Evolutionary conservation across 1,140 invertebrate species (phyloP).

Genomic region (Arctopsyche grandis): DNA sequence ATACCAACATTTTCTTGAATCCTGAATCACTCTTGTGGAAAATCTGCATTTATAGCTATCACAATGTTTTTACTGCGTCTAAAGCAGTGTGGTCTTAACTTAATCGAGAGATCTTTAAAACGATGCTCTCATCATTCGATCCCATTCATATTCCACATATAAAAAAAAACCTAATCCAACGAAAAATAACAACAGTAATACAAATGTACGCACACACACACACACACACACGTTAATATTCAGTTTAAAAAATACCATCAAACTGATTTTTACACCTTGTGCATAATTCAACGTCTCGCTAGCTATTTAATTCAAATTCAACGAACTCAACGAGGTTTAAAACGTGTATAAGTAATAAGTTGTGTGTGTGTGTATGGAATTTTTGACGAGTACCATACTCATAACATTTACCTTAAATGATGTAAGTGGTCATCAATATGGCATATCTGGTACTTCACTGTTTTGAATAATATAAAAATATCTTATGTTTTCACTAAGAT

Average conservation of each 20-base stretch:
- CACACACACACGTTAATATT: constrained; percentile 8
- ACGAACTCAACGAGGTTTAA: too few species aligned
- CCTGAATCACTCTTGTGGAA: constrained; percentile 38
- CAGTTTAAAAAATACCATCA: neutral
- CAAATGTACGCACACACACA: neutral
- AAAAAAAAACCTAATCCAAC: constrained; percentile 24
- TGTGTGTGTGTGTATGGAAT: too few species aligned
- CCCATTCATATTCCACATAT: constrained; percentile 48
- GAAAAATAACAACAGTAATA: neutral
- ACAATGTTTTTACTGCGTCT: constrained; percentile 40
- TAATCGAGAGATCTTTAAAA: constrained; percentile 47
- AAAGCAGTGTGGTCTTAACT: constrained; percentile 42
- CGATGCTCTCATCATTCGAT: constrained; percentile 45
- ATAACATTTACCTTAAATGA: too few species aligned
- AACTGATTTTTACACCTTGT: neutral
- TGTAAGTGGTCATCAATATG: neutral
- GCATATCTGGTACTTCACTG: neutral
- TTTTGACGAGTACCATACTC: too few species aligned
- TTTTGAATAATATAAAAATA: neutral
- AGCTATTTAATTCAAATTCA: too few species aligned
- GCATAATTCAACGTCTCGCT: too few species aligned
- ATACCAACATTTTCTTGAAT: constrained; percentile 29
- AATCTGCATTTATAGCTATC: constrained; percentile 51
- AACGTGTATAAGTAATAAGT: too few species aligned
- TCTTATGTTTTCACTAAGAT: too few species aligned